A percentile compares a stretch with the other conserved stretches of the same genome.
These are phyloP conservation scores for Anniella stebbinsi DNA, from an alignment of 2,797 vertebrate genomes.

Conservation along the genomic window DNA sequence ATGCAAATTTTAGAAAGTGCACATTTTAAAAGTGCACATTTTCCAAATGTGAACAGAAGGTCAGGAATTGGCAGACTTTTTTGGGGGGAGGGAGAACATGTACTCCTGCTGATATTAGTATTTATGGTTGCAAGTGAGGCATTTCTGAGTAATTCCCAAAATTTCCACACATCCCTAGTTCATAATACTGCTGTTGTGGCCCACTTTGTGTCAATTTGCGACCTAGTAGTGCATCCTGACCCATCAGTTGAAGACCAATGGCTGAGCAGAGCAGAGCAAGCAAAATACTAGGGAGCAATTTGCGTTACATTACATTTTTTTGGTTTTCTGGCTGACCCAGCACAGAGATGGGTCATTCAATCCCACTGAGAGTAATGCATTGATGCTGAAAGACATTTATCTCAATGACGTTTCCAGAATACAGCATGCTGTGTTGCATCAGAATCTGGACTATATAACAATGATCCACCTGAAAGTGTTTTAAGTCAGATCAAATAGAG, in stretches of 20 bases:
- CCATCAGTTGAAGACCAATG: neutral
- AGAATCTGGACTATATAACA: neutral
- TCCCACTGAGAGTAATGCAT: neutral
- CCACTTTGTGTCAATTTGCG: neutral
- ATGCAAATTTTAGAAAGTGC: too few relatives aligned
- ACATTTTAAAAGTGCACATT: too few relatives aligned
- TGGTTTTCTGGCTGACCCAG: neutral
- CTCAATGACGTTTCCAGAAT: neutral
- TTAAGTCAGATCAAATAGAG: neutral
- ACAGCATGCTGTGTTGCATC: neutral
- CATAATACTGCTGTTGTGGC: neutral
- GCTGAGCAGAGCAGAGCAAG: constrained; percentile 9
- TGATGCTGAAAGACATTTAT: constrained; percentile 10
- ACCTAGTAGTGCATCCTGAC: neutral
- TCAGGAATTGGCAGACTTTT: too few relatives aligned
- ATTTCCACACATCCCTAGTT: too few relatives aligned
- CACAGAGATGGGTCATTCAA: neutral
- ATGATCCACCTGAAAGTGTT: neutral
- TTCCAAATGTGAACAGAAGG: too few relatives aligned
- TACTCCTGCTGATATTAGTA: too few relatives aligned
- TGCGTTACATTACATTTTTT: neutral
- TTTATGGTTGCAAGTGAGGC: too few relatives aligned
- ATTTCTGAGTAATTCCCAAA: too few relatives aligned
- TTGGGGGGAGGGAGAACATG: too few relatives aligned
- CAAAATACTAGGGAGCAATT: neutral